Conservation (phyloP, 2,113 vertebrate genomes). For the Mixornis gularis region DNA sequence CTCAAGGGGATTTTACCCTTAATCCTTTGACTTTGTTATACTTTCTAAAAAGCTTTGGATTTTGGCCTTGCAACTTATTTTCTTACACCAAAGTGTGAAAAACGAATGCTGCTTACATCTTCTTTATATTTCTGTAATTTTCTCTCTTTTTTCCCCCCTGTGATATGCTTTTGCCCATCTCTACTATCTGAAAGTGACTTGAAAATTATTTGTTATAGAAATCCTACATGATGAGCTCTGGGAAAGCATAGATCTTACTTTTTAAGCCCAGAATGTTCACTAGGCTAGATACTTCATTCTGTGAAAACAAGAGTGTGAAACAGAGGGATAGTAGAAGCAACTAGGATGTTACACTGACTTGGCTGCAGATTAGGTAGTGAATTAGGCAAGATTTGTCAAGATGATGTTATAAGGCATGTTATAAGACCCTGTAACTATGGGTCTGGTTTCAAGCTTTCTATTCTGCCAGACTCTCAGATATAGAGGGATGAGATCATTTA, state of each 20-base stretch:
- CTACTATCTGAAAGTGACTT: background rate
- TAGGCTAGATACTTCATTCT: background rate
- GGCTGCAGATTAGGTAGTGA: background rate
- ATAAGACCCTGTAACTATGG: background rate
- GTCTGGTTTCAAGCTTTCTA: background rate
- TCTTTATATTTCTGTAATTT: background rate
- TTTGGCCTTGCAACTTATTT: background rate
- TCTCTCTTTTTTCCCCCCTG: background rate
- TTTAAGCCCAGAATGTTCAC: background rate
- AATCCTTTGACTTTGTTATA: background rate
- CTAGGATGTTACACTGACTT: background rate
- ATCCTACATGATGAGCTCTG: background rate
- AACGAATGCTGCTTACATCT: background rate
- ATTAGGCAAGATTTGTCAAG: background rate
- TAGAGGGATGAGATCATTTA: background rate
- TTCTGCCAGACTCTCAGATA: background rate
- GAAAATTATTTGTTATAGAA: background rate
- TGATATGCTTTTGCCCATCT: background rate
- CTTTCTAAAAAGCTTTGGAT: background rate
- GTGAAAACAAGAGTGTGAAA: background rate
- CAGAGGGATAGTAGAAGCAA: background rate
- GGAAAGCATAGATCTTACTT: background rate
- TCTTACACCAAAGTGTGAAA: background rate
- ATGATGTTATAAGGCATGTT: background rate
- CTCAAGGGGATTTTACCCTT: background rate